phyloP scores from a whole-genome alignment of 1,140 invertebrate genomes.

The Galleria mellonella region DNA sequence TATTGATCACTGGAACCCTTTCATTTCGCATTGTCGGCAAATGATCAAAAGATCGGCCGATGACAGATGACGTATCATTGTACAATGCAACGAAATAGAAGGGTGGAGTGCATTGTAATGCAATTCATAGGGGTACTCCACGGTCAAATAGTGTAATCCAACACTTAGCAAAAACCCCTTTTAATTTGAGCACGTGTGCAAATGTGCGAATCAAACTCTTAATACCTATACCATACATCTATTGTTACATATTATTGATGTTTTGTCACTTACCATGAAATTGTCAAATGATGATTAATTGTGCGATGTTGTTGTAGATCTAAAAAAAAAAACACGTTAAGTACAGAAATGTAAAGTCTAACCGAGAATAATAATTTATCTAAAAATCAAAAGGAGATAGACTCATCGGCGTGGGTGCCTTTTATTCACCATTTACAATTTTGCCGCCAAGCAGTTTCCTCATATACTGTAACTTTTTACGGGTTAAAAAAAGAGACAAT shows the following conservation, averaged over 20 bases:
- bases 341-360: too few species aligned
- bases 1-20: background rate
- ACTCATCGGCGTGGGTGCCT: too few species aligned
- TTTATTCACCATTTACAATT: too few species aligned
- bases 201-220: slow-evolving; percentile 35
- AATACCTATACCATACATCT: background rate
- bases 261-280: slow-evolving; percentile 5
- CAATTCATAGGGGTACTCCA: slow-evolving; percentile 64
- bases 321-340: too few species aligned
- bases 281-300: slow-evolving; percentile 9
- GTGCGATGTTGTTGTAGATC: too few species aligned
- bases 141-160: slow-evolving; percentile 54
- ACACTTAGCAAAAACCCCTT: slow-evolving; percentile 39
- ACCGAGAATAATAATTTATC: too few species aligned
- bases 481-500: too few species aligned
- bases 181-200: slow-evolving; percentile 28
- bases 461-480: too few species aligned
- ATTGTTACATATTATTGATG: background rate
- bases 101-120: slow-evolving; percentile 62
- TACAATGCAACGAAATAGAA: slow-evolving; percentile 57
- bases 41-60: slow-evolving; percentile 41
- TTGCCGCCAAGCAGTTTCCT: too few species aligned
- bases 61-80: slow-evolving; percentile 66
- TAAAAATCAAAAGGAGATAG: too few species aligned
- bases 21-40: slow-evolving; percentile 32